These are phyloP conservation scores for Cantharis nigra DNA, from an alignment of 2,888 invertebrate species.

Conservation along the genomic window DNA sequence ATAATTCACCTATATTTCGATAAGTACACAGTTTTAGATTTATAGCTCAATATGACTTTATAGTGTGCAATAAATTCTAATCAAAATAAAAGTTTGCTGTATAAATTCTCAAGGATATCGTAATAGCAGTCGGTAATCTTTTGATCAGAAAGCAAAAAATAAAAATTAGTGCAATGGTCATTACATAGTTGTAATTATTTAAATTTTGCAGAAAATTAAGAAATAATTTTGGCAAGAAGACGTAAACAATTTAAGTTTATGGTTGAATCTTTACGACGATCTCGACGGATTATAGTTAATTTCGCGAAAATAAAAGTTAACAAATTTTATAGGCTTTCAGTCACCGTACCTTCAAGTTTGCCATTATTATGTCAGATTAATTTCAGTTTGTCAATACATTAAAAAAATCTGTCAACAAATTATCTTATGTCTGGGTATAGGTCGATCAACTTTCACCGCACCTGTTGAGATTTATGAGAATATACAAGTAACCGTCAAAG, in stretches of 20 bases:
- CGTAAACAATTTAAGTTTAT: not conserved
- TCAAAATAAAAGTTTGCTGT: not conserved
- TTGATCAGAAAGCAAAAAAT: not conserved
- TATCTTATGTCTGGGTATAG: slow-evolving; percentile 1
- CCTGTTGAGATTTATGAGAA: slow-evolving; percentile 11
- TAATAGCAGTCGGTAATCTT: not conserved
- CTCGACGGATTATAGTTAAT: not conserved
- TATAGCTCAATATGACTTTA: slow-evolving; percentile 1
- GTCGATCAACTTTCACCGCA: slow-evolving; percentile 13
- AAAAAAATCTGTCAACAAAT: slow-evolving; percentile 12
- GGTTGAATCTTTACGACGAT: not conserved
- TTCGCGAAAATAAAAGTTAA: not conserved
- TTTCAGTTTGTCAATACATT: not conserved
- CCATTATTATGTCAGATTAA: slow-evolving; percentile 1
- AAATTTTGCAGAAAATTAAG: not conserved
- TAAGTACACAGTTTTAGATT: not conserved
- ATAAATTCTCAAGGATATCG: not conserved
- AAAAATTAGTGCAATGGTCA: not conserved
- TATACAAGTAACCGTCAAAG: slow-evolving; percentile 7
- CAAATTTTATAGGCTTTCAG: not conserved
- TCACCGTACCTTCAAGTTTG: not conserved
- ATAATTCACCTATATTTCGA: slow-evolving; percentile 1
- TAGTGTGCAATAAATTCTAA: not conserved
- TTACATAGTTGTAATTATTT: not conserved
- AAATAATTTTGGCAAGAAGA: not conserved